Evolutionary conservation across 2,888 invertebrate genomes (phyloP), one percentile per base, ranked within the genome.

Genomic region (Pollenia labialis): DNA sequence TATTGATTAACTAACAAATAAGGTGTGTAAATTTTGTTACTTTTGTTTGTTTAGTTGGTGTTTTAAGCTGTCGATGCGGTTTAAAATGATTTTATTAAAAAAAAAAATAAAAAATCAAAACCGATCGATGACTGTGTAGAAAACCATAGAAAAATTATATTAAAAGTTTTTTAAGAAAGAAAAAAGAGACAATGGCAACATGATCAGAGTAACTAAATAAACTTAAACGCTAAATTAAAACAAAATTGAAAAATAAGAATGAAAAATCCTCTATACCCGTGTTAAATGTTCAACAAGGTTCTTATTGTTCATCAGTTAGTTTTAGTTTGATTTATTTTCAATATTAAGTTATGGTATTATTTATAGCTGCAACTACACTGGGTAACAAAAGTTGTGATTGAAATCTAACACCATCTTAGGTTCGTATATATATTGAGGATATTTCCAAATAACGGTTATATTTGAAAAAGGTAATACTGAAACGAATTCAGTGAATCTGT

Each of bases 241-340:
- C 2, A 46, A 60, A 60, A 50, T 23, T 60, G 2, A 56, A 18
- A 60, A 66, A 48, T 16, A 12, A 44, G 12, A 48, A 42, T 46
- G 71, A 60, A 80, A 44, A 40, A 40, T 18, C 11, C 50, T 40
- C 60, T 23, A 32, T 75, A 42, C 68, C 76, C 85, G 82, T 81
- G 80, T 83, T 87, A 66, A 87, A 87, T 87, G 79, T 52, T 69
- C 64, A 82, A 79, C 87, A 85, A 87, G 85, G 85, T 87, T 85
- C 76, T 85, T 83, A 68, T 85, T 87, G 79, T 85, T 80, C 79
- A 80, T 81, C 69, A 52, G 60, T 69, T 82, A 32, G 54, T 62
- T 60, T 69, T 82, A 32, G 54, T 62, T 60, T 74, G 68, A 85
- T 80, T 74, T 79, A 74, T 84, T 46, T 69, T 71, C 60, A 69